Percentiles rank a stretch among this genome's conserved stretches.
Evolutionary conservation across 2,888 invertebrate species (phyloP).

Genomic region (Chymomyza fuscimana): DNA sequence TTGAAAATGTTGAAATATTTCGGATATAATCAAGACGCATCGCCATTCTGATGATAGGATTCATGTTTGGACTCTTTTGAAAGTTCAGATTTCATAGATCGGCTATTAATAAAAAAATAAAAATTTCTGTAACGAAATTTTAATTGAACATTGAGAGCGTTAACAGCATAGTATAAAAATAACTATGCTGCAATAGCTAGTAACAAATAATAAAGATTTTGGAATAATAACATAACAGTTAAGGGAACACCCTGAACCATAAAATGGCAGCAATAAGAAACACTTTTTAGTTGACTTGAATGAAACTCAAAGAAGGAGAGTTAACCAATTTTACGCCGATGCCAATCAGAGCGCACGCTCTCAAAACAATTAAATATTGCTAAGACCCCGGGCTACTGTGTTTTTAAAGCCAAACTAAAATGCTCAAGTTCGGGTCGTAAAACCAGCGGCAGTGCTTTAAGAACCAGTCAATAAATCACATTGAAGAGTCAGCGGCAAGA

Average conservation of each 20-base stretch:
- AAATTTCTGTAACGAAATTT: no score
- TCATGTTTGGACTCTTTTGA: no score
- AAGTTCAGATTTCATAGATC: no score
- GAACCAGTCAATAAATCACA: slow-evolving; percentile 59
- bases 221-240: neutral
- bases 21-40: no score
- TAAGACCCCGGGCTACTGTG: slow-evolving; percentile 46
- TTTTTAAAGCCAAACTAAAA: slow-evolving; percentile 25
- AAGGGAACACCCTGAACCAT: neutral
- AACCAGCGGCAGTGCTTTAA: slow-evolving; percentile 57
- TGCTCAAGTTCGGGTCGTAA: slow-evolving; percentile 41
- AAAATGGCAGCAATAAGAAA: neutral
- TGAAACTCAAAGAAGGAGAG: neutral
- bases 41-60: no score
- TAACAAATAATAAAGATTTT: neutral
- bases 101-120: no score
- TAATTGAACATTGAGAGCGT: no score
- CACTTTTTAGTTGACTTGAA: neutral
- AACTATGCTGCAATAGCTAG: no score
- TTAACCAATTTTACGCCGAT: neutral
- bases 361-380: slow-evolving; percentile 30
- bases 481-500: slow-evolving; percentile 35
- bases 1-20: no score
- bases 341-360: neutral
- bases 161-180: no score